A percentile compares a stretch with the other conserved stretches of the same genome.
phyloP scores from a whole-genome alignment of 2,888 invertebrate genomes.

The Mimas tiliae region DNA sequence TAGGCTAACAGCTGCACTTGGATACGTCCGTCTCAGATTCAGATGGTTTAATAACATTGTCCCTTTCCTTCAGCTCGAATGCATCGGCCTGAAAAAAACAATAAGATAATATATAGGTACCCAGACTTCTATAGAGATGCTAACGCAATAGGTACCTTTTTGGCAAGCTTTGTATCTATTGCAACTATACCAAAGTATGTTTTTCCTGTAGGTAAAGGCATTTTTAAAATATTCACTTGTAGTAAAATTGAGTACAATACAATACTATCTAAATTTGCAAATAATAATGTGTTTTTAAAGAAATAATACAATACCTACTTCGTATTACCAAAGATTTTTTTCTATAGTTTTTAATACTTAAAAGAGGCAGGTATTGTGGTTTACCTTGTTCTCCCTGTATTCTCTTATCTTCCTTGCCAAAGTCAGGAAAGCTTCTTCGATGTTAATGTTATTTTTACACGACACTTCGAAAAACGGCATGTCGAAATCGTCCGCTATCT shows the following conservation, averaged over 20 bases:
- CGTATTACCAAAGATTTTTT: too few relatives aligned
- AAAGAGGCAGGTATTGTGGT: slow-evolving; percentile 39
- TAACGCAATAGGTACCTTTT: too few relatives aligned
- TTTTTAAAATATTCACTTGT: too few relatives aligned
- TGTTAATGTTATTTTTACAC: slow-evolving; percentile 93
- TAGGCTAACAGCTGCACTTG: slow-evolving; percentile 77
- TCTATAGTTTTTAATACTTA: too few relatives aligned
- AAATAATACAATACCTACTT: too few relatives aligned
- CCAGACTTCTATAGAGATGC: too few relatives aligned
- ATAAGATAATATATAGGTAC: slow-evolving; percentile 2
- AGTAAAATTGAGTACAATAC: too few relatives aligned
- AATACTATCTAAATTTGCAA: too few relatives aligned
- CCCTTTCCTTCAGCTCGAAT: slow-evolving; percentile 77
- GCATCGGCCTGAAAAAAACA: slow-evolving; percentile 74
- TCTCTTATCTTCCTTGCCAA: slow-evolving; percentile 93
- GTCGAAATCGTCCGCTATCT: slow-evolving; percentile 94
- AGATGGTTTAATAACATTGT: slow-evolving; percentile 77
- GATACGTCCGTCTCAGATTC: slow-evolving; percentile 79
- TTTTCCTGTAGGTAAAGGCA: too few relatives aligned
- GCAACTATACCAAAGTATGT: too few relatives aligned
- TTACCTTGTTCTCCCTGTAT: slow-evolving; percentile 90
- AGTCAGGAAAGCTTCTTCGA: slow-evolving; percentile 92
- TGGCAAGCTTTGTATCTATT: too few relatives aligned
- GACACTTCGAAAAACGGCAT: slow-evolving; percentile 96
- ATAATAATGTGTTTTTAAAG: too few relatives aligned